Conservation (phyloP, 2,113 vertebrate species). For the Eretmochelys imbricata region DNA sequence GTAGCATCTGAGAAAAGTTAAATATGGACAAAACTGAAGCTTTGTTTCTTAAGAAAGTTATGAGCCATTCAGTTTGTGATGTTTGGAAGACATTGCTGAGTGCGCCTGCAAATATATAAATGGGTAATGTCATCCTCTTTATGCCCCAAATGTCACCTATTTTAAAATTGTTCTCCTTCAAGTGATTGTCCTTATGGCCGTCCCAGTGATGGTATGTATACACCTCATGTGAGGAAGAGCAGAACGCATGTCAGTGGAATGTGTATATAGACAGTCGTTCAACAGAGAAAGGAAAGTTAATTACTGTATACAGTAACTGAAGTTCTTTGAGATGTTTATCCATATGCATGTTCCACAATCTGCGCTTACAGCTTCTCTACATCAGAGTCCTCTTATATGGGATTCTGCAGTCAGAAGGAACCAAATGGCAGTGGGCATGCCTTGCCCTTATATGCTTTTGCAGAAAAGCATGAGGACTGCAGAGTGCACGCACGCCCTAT, state of each 20-base stretch:
- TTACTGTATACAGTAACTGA: background rate
- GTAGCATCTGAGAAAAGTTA: background rate
- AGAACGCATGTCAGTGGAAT: background rate
- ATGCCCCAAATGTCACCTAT: background rate
- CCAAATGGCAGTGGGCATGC: no score
- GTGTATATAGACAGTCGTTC: background rate
- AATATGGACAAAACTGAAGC: background rate
- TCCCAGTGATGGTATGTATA: no score
- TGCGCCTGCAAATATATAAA: background rate
- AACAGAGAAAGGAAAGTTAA: background rate
- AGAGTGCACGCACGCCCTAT: no score
- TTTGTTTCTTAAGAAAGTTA: background rate
- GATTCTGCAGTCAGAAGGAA: no score
- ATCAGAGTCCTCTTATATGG: no score
- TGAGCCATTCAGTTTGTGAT: background rate
- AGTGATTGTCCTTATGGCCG: background rate
- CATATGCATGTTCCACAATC: no score
- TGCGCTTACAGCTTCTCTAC: no score
- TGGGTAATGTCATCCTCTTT: background rate
- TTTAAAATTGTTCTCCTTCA: background rate
- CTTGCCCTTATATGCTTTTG: no score
- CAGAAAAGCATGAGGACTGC: no score
- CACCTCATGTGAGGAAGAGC: background rate
- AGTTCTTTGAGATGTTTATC: background rate
- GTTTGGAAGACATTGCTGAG: background rate